Base-by-base conservation (phyloP, 2,888 invertebrate genomes). In the Rotaria socialis region DNA sequence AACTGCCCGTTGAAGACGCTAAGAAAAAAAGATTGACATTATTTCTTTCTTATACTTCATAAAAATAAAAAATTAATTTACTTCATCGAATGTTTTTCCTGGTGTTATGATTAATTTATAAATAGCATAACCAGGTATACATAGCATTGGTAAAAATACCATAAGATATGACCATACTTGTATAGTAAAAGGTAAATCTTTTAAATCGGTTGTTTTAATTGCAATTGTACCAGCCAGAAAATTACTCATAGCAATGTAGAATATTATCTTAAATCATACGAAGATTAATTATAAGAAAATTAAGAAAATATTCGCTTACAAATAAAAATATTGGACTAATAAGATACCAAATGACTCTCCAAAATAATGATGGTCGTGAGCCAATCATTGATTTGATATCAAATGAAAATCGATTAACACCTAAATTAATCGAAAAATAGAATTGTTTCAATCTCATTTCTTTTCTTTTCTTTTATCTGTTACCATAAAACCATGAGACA, bases 401-500 rank as follows among this genome's bases (percentile, higher is more conserved):
- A 7, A 35, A 52, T 27, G 55, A 55, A 84, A 84, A 84, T 84
- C 84, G 84, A 55, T 84, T 84, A 55, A 56, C 41, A 14, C 84
- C 84, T 84, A 80, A 6, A 35, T 16, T 35, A 19, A 67, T 27
- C n/a, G 14, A 60, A 55, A 55, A 19, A 19, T n/a, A 35, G 2
- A 2, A 35, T 35, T 35, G 35, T 35, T 35, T 35, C 35, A 35
- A 35, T 35, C 35, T 35, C 35, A 0, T 52, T 52, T 52, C 14
- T 55, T 1, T 50, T 1, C 14, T 50, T 50, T 2, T 50, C 1
- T 7, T 7, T 27, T 60, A 10, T n/a, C 27, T 27, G 24, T 74
- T 85, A 87, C 87, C 87, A 52, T 87, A 87, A 74, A 85, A 50
- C 84, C 85, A 87, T 60, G 84, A 85, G 2, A 87, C 85, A 67